These are phyloP conservation scores for Adoxophyes honmai DNA, from an alignment of 1,140 invertebrate genomes.

Conservation along the genomic window DNA sequence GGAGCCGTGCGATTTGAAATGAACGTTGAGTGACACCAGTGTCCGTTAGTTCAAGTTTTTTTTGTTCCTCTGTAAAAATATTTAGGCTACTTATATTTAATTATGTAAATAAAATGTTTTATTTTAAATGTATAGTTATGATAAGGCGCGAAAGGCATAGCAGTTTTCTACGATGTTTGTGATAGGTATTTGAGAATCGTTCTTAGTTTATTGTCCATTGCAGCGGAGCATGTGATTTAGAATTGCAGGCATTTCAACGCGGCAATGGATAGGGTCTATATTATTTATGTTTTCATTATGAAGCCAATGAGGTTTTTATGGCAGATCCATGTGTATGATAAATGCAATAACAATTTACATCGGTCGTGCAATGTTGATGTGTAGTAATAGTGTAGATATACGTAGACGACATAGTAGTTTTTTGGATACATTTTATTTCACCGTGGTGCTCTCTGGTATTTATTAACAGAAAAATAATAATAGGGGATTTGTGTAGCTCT, in stretches of 20 bases:
- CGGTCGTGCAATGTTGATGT: constrained; percentile 54
- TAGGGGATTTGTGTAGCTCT: not conserved
- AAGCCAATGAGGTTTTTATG: constrained; percentile 30
- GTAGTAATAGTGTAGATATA: constrained; percentile 38
- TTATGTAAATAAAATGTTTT: constrained; percentile 71
- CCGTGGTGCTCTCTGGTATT: constrained; percentile 14
- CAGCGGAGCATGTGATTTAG: not conserved
- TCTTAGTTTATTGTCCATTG: constrained; percentile 19
- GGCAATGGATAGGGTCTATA: constrained; percentile 9
- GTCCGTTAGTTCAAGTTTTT: constrained; percentile 60
- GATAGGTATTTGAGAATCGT: constrained; percentile 20
- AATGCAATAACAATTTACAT: constrained; percentile 38
- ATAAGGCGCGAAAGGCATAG: constrained; percentile 44
- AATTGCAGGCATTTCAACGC: not conserved
- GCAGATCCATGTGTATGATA: constrained; percentile 33
- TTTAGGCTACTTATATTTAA: constrained; percentile 66
- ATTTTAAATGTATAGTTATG: constrained; percentile 61
- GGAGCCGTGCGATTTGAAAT: constrained; percentile 51
- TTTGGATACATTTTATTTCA: constrained; percentile 15
- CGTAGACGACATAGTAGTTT: constrained; percentile 17
- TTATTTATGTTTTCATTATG: constrained; percentile 23
- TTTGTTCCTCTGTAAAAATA: constrained; percentile 75
- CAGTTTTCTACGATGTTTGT: constrained; percentile 53
- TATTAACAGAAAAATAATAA: constrained; percentile 6
- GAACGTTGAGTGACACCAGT: constrained; percentile 52